Evolutionary conservation across 2,113 vertebrate species (phyloP).

Genomic region (Cyprinus carpio): DNA sequence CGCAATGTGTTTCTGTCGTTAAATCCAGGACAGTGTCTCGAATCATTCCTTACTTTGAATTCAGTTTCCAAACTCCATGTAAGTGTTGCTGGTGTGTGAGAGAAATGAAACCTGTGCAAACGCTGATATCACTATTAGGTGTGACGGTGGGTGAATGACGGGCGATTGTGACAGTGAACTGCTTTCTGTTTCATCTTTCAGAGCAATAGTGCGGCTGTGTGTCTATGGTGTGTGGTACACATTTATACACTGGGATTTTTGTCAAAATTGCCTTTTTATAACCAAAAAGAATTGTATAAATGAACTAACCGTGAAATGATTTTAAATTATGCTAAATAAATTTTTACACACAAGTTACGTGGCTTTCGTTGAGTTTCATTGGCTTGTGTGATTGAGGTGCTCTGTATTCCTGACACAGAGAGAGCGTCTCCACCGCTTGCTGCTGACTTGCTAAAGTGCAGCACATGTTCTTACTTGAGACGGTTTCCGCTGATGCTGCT

Average conservation of each 20-base stretch:
- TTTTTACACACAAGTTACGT: slow-evolving; percentile 37
- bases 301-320: slow-evolving; percentile 82
- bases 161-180: not conserved
- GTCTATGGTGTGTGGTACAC: slow-evolving; percentile 80
- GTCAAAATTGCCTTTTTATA: slow-evolving; percentile 75
- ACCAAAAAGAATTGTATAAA: slow-evolving; percentile 82
- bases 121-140: not conserved
- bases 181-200: not conserved
- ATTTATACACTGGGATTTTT: slow-evolving; percentile 84
- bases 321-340: slow-evolving; percentile 84
- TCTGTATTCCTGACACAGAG: too few relatives aligned
- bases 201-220: slow-evolving; percentile 61
- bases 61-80: not conserved
- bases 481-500: slow-evolving; percentile 33
- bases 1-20: not conserved
- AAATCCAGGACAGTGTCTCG: not conserved
- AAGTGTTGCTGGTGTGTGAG: not conserved
- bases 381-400: too few relatives aligned
- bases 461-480: slow-evolving; percentile 10
- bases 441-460: not conserved
- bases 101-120: too few relatives aligned
- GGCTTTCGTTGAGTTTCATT: not conserved
- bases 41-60: not conserved
- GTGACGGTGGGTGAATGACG: slow-evolving; percentile 57
- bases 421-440: too few relatives aligned